A percentile compares a stretch with the other conserved stretches of the same genome.
Conservation (phyloP, 2,113 vertebrate genomes). For the Sigmodon hispidus region DNA sequence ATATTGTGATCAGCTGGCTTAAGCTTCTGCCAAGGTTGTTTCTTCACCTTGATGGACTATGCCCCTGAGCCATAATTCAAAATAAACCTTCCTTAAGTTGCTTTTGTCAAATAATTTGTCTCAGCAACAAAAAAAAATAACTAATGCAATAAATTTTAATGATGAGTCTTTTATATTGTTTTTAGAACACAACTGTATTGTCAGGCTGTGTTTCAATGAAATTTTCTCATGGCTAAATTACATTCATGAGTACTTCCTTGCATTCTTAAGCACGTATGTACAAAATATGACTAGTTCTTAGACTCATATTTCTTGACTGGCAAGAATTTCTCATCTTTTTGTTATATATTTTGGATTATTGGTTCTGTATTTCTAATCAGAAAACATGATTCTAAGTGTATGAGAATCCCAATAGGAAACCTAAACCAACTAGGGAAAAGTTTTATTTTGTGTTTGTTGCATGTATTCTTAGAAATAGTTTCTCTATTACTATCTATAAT, state of each 20-base stretch:
- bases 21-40: too few species aligned
- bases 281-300: neutral
- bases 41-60: neutral
- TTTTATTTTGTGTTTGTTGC: slow-evolving; percentile 15
- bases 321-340: slow-evolving; percentile 10
- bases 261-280: neutral
- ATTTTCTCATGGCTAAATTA: neutral
- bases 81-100: neutral
- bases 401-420: neutral
- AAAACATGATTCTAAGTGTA: slow-evolving; percentile 29
- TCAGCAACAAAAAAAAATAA: neutral
- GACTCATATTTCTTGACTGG: neutral
- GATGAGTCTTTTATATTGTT: neutral
- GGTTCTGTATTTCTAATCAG: neutral
- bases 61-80: neutral
- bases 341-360: neutral
- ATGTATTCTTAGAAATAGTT: neutral
- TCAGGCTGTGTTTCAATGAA: neutral
- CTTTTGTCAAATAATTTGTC: neutral
- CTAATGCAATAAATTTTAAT: neutral
- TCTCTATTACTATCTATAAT: neutral
- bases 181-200: neutral
- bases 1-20: neutral
- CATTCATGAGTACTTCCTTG: neutral
- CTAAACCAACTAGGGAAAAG: neutral